Evolutionary conservation across 2,888 invertebrate species (phyloP).

Genomic region (Drosophila testacea): DNA sequence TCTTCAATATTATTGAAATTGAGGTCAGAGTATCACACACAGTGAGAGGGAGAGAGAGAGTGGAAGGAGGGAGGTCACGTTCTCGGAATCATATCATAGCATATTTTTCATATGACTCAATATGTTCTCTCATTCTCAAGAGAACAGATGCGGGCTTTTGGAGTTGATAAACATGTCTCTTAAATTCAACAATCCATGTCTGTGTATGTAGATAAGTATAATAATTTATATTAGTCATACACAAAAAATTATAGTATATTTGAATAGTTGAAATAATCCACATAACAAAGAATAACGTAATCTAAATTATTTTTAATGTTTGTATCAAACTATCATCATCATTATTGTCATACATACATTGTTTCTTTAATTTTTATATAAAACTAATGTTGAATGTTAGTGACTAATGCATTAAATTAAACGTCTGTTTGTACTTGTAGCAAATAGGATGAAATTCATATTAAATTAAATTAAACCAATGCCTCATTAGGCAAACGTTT

Average conservation of each 20-base stretch:
- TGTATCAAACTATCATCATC: too few species aligned
- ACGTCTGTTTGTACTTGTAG: too few species aligned
- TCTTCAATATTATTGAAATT: slow-evolving; percentile 39
- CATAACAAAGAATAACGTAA: not conserved
- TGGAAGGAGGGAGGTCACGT: slow-evolving; percentile 24
- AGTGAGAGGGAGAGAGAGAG: not conserved
- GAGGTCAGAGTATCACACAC: slow-evolving; percentile 27
- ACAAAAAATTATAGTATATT: slow-evolving; percentile 7
- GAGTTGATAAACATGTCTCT: slow-evolving; percentile 1
- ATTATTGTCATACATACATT: too few species aligned
- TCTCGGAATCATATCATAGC: slow-evolving; percentile 28
- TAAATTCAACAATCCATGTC: not conserved
- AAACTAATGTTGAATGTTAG: too few species aligned
- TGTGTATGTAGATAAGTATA: slow-evolving; percentile 22
- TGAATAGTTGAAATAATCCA: slow-evolving; percentile 8
- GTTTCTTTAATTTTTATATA: too few species aligned
- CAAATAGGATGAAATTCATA: not conserved
- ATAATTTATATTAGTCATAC: slow-evolving; percentile 28
- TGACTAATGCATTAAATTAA: too few species aligned
- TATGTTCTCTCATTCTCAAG: slow-evolving; percentile 8
- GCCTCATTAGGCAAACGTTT: slow-evolving; percentile 7
- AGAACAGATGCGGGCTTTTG: slow-evolving; percentile 22
- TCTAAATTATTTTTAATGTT: too few species aligned
- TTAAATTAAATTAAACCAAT: not conserved
- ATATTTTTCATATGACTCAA: slow-evolving; percentile 41